Evolutionary conservation across 2,888 invertebrate species (phyloP).

Genomic region (Xestia ashworthii): DNA sequence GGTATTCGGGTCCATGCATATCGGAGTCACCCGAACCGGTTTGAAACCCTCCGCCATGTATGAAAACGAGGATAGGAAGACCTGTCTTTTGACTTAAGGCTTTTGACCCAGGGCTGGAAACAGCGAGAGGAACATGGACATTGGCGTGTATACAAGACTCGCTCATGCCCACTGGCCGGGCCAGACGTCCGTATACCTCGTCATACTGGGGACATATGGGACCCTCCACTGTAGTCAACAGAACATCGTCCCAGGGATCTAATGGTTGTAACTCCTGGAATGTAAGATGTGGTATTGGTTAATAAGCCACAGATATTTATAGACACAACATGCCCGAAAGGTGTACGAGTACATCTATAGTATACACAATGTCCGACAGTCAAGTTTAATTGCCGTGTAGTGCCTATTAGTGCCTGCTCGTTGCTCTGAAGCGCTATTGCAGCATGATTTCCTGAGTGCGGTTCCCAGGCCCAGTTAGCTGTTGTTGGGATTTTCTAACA

Average conservation of each 20-base stretch:
- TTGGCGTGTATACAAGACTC: slow-evolving; percentile 73
- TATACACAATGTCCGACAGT: not conserved
- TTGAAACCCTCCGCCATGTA: slow-evolving; percentile 81
- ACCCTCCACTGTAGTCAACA: slow-evolving; percentile 88
- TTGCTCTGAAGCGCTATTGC: not conserved
- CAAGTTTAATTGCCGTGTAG: not conserved
- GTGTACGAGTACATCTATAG: not conserved
- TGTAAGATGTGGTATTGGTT: not conserved
- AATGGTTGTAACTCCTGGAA: slow-evolving; percentile 63
- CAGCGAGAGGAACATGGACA: slow-evolving; percentile 66
- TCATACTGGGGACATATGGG: slow-evolving; percentile 90
- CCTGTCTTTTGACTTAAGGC: slow-evolving; percentile 13
- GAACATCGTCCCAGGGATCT: slow-evolving; percentile 83
- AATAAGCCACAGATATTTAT: not conserved
- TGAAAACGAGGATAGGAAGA: slow-evolving; percentile 80
- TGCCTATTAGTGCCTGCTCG: not conserved
- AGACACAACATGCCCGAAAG: not conserved
- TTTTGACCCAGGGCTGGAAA: not conserved
- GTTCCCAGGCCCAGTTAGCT: not conserved
- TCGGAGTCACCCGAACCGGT: slow-evolving; percentile 65
- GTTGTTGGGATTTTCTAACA: not conserved
- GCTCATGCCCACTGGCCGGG: slow-evolving; percentile 59
- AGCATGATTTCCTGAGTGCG: not conserved
- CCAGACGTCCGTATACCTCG: slow-evolving; percentile 67
- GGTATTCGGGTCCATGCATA: slow-evolving; percentile 72